Percentiles rank a stretch among this genome's conserved stretches.
These are phyloP conservation scores for Euproctis similis DNA, from an alignment of 2,888 invertebrate species.

Conservation along the genomic window DNA sequence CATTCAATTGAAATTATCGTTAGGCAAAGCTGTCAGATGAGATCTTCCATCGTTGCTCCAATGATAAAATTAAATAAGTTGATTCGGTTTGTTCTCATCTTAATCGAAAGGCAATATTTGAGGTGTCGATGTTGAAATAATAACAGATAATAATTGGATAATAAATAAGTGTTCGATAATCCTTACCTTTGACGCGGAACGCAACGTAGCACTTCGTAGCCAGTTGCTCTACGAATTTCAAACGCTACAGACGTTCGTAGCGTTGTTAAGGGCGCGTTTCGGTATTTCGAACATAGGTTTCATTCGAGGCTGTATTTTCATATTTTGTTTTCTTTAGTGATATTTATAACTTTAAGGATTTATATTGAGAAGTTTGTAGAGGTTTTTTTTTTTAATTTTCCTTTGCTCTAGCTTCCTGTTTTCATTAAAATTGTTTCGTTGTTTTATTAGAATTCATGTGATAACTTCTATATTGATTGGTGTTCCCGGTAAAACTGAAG, in stretches of 20 bases:
- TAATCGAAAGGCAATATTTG: conserved; percentile 11
- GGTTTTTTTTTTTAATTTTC: not conserved
- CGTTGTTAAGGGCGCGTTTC: conserved; percentile 7
- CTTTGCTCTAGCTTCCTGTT: conserved; percentile 1
- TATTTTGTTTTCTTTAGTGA: conserved; percentile 10
- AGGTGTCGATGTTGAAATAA: conserved; percentile 9
- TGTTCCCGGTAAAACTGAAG: conserved; percentile 10
- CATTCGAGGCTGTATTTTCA: conserved; percentile 13
- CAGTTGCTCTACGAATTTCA: conserved; percentile 38
- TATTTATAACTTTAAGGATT: too few species aligned
- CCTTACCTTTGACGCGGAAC: not conserved
- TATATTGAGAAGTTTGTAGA: too few species aligned
- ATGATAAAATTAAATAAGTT: not conserved
- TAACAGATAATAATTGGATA: conserved; percentile 13
- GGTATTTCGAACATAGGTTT: conserved; percentile 1
- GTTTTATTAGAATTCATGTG: conserved; percentile 11
- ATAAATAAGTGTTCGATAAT: conserved; percentile 11
- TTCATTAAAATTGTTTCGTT: conserved; percentile 10
- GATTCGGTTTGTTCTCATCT: not conserved
- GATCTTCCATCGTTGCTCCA: not conserved
- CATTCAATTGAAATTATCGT: not conserved
- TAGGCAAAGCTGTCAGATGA: not conserved
- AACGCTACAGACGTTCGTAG: conserved; percentile 41
- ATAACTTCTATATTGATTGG: conserved; percentile 28
- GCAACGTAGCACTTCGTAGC: conserved; percentile 10